Conservation (phyloP, 1,140 invertebrate genomes). For the Papilio glaucus region DNA sequence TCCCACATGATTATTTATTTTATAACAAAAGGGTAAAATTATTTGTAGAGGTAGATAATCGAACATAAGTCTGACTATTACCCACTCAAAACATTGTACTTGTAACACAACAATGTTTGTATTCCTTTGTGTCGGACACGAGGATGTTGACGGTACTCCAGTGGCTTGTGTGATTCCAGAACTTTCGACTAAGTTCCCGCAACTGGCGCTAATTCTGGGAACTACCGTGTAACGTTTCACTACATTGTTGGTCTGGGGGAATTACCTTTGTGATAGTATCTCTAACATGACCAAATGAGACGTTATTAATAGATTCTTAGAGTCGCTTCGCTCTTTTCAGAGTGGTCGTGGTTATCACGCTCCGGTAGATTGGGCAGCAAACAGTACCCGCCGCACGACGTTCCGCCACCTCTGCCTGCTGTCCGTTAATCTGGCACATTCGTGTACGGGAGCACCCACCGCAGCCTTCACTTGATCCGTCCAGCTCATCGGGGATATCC, state of each 20-base stretch:
- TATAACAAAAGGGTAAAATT: too few species aligned
- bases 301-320: not conserved
- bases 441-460: too few species aligned
- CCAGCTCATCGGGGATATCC: too few species aligned
- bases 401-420: too few species aligned
- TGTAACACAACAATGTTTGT: slow-evolving; percentile 6
- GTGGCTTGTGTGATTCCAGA: not conserved
- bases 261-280: slow-evolving; percentile 12
- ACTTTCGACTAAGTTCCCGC: not conserved
- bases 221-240: not conserved
- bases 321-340: too few species aligned
- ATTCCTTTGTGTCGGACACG: slow-evolving; percentile 5
- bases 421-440: too few species aligned
- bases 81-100: not conserved
- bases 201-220: not conserved
- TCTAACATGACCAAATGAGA: not conserved
- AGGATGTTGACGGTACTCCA: not conserved
- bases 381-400: too few species aligned
- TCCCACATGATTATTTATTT: too few species aligned
- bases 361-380: too few species aligned
- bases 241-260: not conserved
- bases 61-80: not conserved
- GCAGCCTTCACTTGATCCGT: too few species aligned
- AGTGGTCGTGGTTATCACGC: too few species aligned
- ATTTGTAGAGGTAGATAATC: not conserved